These are phyloP conservation scores for Platysteira castanea DNA, from an alignment of 2,113 vertebrate species.

Conservation along the genomic window DNA sequence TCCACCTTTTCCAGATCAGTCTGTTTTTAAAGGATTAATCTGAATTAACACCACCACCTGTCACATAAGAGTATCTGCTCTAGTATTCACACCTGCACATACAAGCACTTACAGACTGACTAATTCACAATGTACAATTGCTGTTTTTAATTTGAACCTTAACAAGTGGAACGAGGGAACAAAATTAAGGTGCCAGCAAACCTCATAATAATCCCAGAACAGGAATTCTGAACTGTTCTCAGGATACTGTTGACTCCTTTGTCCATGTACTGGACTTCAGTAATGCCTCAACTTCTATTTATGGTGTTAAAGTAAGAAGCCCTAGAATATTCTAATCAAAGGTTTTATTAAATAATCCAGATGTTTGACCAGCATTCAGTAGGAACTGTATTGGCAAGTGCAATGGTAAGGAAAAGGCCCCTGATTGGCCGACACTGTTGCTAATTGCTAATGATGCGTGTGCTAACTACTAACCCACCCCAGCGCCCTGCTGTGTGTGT, in stretches of 20 bases:
- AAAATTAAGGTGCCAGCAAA: not conserved
- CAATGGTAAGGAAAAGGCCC: slow-evolving; percentile 88
- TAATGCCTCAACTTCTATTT: slow-evolving; percentile 20
- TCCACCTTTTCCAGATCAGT: not conserved
- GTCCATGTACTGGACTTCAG: not conserved
- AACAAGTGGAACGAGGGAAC: not conserved
- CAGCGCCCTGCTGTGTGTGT: slow-evolving; percentile 17
- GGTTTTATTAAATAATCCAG: slow-evolving; percentile 91
- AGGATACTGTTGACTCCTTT: not conserved
- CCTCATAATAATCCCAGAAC: not conserved
- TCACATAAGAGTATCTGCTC: not conserved
- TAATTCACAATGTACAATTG: not conserved
- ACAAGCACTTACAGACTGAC: not conserved
- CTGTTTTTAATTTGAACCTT: not conserved
- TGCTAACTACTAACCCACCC: slow-evolving; percentile 66
- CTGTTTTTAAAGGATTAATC: not conserved
- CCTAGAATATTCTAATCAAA: slow-evolving; percentile 83
- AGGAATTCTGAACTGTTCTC: not conserved
- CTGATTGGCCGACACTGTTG: slow-evolving; percentile 74
- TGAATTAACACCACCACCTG: not conserved
- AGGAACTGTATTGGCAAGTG: slow-evolving; percentile 85
- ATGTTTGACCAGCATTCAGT: slow-evolving; percentile 94
- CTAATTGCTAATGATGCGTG: slow-evolving; percentile 65
- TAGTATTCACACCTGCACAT: not conserved
- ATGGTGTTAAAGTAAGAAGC: slow-evolving; percentile 35